These are phyloP conservation scores for Natator depressus DNA, from an alignment of 2,113 vertebrate genomes.

Conservation along the genomic window DNA sequence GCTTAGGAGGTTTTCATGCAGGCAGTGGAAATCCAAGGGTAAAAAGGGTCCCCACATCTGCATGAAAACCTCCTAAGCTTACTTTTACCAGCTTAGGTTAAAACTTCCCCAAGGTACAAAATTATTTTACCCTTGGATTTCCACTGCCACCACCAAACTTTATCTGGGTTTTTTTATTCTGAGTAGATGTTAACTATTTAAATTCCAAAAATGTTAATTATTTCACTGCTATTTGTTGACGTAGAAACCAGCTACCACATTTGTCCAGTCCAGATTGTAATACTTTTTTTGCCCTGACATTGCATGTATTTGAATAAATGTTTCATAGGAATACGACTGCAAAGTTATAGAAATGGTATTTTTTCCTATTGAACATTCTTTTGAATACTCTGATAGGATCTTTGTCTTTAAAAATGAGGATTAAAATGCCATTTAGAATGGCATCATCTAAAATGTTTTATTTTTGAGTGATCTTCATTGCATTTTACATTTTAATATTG, in stretches of 20 bases:
- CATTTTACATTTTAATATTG: neutral
- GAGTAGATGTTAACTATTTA: neutral
- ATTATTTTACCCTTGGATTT: too few species aligned
- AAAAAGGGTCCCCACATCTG: too few species aligned
- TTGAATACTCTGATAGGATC: neutral
- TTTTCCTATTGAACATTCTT: neutral
- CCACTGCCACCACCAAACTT: too few species aligned
- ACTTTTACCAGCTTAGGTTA: too few species aligned
- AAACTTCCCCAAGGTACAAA: too few species aligned
- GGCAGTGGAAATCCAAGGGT: too few species aligned
- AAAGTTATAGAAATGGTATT: neutral
- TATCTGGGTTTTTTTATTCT: too few species aligned
- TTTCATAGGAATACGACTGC: neutral
- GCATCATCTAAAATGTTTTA: neutral
- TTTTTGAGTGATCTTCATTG: neutral
- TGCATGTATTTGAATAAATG: neutral
- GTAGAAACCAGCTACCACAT: neutral
- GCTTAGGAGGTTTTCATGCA: too few species aligned
- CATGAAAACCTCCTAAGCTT: too few species aligned
- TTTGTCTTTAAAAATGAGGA: neutral
- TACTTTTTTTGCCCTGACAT: neutral
- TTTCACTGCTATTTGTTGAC: neutral
- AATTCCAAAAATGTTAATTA: neutral
- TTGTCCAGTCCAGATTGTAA: neutral
- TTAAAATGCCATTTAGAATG: neutral